These are phyloP conservation scores for Steinernema hermaphroditum DNA, from an alignment of 2,888 invertebrate genomes.

Conservation along the genomic window DNA sequence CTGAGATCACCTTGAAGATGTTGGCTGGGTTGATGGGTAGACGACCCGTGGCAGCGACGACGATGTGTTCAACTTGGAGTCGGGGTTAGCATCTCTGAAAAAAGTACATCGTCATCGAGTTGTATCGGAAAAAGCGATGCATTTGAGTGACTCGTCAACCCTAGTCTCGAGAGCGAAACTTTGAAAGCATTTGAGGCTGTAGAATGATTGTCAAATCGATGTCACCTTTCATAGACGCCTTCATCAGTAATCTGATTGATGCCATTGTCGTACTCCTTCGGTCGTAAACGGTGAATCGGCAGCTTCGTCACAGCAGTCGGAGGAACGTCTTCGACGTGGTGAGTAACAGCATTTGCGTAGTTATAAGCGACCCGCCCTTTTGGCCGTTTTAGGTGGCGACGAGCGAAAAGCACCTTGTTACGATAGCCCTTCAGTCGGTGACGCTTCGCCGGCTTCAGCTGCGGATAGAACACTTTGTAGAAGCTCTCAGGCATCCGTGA, in stretches of 20 bases:
- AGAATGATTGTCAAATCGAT: too few relatives aligned
- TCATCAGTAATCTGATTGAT: constrained; percentile 20
- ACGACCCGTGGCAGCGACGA: neutral
- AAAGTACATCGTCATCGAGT: too few relatives aligned
- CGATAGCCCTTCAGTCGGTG: constrained; percentile 23
- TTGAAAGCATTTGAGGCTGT: too few relatives aligned
- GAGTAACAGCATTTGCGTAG: constrained; percentile 20
- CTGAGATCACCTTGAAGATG: constrained; percentile 23
- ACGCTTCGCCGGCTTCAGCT: constrained; percentile 17
- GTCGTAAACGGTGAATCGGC: constrained; percentile 13
- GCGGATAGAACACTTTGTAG: constrained; percentile 29
- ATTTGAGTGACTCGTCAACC: too few relatives aligned
- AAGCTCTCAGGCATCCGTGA: constrained; percentile 26
- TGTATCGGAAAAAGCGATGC: too few relatives aligned
- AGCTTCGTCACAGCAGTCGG: constrained; percentile 12
- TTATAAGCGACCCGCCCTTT: constrained; percentile 13
- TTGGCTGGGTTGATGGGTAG: neutral
- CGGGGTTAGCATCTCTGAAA: too few relatives aligned
- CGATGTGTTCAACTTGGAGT: neutral
- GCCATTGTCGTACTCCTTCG: neutral
- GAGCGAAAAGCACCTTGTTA: constrained; percentile 27
- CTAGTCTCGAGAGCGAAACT: too few relatives aligned
- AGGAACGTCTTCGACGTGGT: neutral
- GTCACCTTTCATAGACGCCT: neutral
- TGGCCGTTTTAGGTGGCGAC: constrained; percentile 24